These are phyloP conservation scores for Dissostichus mawsoni DNA, from an alignment of 2,113 vertebrate species.

Conservation along the genomic window DNA sequence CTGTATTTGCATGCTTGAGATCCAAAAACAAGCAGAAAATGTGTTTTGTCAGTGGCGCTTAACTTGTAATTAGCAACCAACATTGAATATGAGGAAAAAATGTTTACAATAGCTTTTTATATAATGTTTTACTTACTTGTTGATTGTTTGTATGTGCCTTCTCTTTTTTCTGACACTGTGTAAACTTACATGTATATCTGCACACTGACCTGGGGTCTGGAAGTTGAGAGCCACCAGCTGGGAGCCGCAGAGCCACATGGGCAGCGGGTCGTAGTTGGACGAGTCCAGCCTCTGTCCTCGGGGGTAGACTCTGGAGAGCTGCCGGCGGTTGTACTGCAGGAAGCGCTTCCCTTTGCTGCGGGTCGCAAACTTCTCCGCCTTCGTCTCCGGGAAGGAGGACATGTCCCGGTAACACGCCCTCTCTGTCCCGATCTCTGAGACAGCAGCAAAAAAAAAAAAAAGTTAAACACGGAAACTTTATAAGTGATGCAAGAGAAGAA, in stretches of 20 bases:
- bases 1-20: not conserved
- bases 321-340: conserved; percentile 86
- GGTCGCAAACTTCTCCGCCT: conserved; percentile 85
- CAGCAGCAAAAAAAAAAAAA: not conserved
- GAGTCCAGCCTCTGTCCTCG: conserved; percentile 88
- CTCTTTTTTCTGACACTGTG: not conserved
- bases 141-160: not conserved
- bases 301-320: conserved; percentile 88
- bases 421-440: conserved; percentile 84
- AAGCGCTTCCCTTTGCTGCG: conserved; percentile 81
- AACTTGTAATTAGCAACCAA: not conserved
- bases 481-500: not conserved
- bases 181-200: not conserved
- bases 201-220: conserved; percentile 85
- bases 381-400: conserved; percentile 87
- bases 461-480: rapidly evolving
- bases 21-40: not conserved
- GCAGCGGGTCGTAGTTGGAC: conserved; percentile 88
- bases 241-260: conserved; percentile 88
- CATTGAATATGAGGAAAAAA: too few relatives aligned
- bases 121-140: too few relatives aligned
- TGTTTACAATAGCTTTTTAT: too few relatives aligned
- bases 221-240: conserved; percentile 88
- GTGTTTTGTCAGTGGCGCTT: not conserved
- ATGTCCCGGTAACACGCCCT: conserved; percentile 83